Evolutionary conservation across 2,113 vertebrate species (phyloP).

Genomic region (Procavia capensis): DNA sequence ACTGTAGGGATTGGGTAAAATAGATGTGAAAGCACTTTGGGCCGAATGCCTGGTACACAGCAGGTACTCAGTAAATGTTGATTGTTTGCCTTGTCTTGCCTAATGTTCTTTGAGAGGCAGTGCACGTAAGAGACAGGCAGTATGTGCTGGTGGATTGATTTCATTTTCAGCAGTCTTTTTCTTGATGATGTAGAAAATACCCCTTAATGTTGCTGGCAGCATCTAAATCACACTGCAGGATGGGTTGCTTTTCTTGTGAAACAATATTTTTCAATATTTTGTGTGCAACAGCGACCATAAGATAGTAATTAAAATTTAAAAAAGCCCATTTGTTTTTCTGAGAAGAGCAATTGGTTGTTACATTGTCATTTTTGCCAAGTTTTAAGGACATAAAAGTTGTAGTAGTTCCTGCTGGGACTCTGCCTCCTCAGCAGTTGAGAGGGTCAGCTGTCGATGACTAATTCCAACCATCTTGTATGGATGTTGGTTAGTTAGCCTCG

Average conservation of each 20-base stretch:
- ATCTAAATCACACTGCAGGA: too few relatives aligned
- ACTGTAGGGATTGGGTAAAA: background rate
- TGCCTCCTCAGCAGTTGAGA: background rate
- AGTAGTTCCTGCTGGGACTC: background rate
- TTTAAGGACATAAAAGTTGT: background rate
- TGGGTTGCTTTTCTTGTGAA: background rate
- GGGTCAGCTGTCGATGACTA: too few relatives aligned
- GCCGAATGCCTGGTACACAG: background rate
- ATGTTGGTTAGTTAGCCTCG: background rate
- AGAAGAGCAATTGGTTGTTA: background rate
- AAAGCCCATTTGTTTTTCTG: background rate
- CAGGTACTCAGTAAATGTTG: background rate
- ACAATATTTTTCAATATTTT: background rate
- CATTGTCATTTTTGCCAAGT: background rate
- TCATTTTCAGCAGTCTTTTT: background rate
- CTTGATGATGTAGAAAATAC: background rate
- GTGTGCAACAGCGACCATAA: background rate
- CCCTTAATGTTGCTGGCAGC: background rate
- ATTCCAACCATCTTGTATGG: background rate
- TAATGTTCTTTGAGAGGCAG: background rate
- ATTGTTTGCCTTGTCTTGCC: background rate
- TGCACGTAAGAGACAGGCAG: background rate
- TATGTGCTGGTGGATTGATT: fast-evolving
- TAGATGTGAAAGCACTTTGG: background rate
- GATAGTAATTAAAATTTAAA: background rate